Conservation (phyloP, 2,888 invertebrate species). For the Timema podura region DNA sequence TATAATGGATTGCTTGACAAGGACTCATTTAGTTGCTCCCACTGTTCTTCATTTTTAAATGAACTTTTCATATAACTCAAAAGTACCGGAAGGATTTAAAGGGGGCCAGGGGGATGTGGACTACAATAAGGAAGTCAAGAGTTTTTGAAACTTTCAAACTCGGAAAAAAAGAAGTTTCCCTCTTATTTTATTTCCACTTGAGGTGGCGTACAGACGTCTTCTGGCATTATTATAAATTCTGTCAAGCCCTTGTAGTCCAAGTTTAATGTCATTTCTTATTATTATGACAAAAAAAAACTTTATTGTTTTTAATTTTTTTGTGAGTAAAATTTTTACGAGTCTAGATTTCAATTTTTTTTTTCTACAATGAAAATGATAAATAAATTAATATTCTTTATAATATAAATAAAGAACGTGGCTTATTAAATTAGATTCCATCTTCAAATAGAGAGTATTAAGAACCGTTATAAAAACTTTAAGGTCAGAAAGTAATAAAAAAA, state of each 20-base stretch:
- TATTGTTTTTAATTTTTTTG: too few species aligned
- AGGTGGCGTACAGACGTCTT: slow-evolving; percentile 21
- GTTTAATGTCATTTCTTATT: slow-evolving; percentile 21
- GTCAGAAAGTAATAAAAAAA: too few species aligned
- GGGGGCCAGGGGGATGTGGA: slow-evolving; percentile 17
- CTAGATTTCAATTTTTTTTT: too few species aligned
- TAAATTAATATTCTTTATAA: too few species aligned
- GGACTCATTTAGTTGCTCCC: too few species aligned
- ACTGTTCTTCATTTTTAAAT: background rate
- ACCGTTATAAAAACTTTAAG: too few species aligned
- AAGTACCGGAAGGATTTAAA: slow-evolving; percentile 22
- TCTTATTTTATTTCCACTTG: slow-evolving; percentile 26
- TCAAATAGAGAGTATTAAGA: too few species aligned
- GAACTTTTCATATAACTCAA: slow-evolving; percentile 25
- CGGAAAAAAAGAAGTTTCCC: slow-evolving; percentile 20
- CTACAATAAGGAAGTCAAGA: slow-evolving; percentile 25
- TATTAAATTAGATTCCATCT: too few species aligned
- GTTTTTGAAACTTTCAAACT: slow-evolving; percentile 18
- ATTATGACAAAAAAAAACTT: slow-evolving; percentile 11
- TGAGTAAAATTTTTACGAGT: too few species aligned
- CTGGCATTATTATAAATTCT: slow-evolving; percentile 23
- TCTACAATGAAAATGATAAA: too few species aligned
- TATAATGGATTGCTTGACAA: too few species aligned
- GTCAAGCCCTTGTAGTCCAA: slow-evolving; percentile 12
- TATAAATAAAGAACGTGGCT: too few species aligned